Evolutionary conservation across 2,888 invertebrate genomes (phyloP).

Genomic region (Nymphalis urticae): DNA sequence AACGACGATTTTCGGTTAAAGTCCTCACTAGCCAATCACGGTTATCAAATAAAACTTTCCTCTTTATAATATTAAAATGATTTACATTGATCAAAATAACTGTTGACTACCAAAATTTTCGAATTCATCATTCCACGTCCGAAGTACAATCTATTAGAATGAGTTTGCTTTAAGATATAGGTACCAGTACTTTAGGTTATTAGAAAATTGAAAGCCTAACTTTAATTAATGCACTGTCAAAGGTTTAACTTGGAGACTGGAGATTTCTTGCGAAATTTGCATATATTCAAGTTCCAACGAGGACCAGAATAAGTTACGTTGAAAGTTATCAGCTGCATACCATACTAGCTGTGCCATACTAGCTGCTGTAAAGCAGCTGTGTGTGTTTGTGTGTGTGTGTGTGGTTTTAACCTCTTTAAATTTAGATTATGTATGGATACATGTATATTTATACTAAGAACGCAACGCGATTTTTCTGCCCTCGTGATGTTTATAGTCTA

Average conservation of each 20-base stretch:
- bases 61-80: too few relatives aligned
- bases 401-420: neutral
- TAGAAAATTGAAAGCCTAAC: constrained; percentile 8
- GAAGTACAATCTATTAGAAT: neutral
- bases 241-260: constrained; percentile 13
- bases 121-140: neutral
- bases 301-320: constrained; percentile 1
- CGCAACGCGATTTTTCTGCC: too few relatives aligned
- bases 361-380: too few relatives aligned
- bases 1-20: too few relatives aligned
- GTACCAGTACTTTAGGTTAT: neutral
- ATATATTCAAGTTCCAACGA: constrained; percentile 13
- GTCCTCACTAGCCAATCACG: too few relatives aligned
- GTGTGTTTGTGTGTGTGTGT: too few relatives aligned
- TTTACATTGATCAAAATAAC: too few relatives aligned
- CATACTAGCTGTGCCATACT: neutral
- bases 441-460: too few relatives aligned
- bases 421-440: neutral
- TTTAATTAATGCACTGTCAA: constrained; percentile 10
- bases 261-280: constrained; percentile 21
- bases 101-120: too few relatives aligned
- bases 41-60: too few relatives aligned
- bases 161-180: neutral
- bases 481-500: too few relatives aligned
- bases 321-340: neutral